Percentiles rank a stretch among this genome's conserved stretches.
Evolutionary conservation across 30 jellyfish, hydroid and myxozoan species (phyloP).

Genomic region (Turritopsis rubra): DNA sequence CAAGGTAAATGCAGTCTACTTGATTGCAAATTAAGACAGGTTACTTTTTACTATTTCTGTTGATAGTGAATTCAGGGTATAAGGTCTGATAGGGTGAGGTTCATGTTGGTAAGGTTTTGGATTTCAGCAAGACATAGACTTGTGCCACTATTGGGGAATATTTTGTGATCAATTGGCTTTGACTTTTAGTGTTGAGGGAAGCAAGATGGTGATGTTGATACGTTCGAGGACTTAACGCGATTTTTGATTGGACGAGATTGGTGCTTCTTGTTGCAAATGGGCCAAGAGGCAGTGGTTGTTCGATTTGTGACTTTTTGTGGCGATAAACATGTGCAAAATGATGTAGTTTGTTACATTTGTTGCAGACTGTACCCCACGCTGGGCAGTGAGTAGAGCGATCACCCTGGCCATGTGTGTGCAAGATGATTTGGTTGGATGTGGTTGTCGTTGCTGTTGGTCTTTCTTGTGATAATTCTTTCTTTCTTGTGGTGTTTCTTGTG

Average conservation of each 20-base stretch:
- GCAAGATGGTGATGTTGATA: neutral
- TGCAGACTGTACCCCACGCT: constrained; percentile 8
- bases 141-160: neutral
- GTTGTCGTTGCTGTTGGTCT: neutral
- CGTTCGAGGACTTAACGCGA: no score
- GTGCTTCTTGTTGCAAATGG: neutral
- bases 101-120: neutral
- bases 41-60: neutral
- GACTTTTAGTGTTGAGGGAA: neutral
- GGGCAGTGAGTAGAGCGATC: constrained; percentile 11
- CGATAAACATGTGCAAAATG: constrained; percentile 1
- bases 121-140: neutral
- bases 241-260: neutral
- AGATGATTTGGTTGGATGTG: neutral
- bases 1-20: neutral
- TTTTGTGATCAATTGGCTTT: neutral
- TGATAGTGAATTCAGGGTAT: neutral
- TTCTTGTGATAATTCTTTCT: no score
- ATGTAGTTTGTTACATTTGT: neutral
- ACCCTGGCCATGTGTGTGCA: neutral
- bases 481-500: no score
- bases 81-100: neutral
- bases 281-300: neutral
- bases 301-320: neutral
- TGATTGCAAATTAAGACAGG: neutral